Percentiles rank a stretch among this genome's conserved stretches.
phyloP scores from a whole-genome alignment of 2,113 vertebrate species.

The Porphyrio hochstetteri region DNA sequence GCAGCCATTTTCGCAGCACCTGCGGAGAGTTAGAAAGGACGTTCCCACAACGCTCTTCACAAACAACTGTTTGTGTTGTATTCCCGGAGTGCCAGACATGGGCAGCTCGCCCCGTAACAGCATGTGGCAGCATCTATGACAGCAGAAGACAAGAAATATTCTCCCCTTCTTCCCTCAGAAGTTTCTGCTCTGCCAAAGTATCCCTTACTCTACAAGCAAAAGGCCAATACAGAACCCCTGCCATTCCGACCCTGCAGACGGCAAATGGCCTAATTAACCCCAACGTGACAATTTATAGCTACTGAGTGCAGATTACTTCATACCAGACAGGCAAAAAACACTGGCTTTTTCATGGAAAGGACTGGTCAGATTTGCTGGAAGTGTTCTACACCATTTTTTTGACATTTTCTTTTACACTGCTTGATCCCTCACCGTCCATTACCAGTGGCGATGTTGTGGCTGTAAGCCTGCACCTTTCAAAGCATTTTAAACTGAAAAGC shows the following conservation, averaged over 20 bases:
- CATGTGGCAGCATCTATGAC: not conserved
- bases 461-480: not conserved
- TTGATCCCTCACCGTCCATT: not conserved
- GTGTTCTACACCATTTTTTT: not conserved
- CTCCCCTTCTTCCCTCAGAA: not conserved
- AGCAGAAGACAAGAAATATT: not conserved
- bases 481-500: not conserved
- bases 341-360: not conserved
- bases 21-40: not conserved
- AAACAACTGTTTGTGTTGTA: not conserved
- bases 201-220: not conserved
- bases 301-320: not conserved
- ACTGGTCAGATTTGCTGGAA: not conserved
- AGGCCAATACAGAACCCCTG: not conserved
- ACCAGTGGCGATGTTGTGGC: not conserved
- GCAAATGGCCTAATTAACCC: conserved; percentile 6
- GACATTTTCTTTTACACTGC: not conserved
- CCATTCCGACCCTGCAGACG: not conserved
- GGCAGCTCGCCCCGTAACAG: not conserved
- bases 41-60: rapidly evolving
- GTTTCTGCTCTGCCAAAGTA: not conserved
- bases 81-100: rapidly evolving
- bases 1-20: not conserved
- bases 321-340: not conserved
- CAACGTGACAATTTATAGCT: not conserved